Evolutionary conservation across 2,888 invertebrate genomes (phyloP).

Genomic region (Pyrgus malvae): DNA sequence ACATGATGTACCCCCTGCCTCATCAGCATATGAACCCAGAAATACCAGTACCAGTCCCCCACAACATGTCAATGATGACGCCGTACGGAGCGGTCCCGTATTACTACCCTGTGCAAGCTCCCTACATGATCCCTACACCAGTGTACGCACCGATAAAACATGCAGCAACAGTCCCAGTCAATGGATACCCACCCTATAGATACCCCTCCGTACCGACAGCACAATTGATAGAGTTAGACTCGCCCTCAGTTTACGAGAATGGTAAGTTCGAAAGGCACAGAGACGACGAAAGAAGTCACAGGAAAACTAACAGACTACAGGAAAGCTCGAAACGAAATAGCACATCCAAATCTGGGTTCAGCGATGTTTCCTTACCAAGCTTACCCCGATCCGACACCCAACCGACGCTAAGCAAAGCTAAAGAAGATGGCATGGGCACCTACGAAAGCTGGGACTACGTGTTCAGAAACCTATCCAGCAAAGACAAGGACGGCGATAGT

Average conservation of each 20-base stretch:
- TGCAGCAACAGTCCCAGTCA: conserved; percentile 68
- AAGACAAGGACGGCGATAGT: conserved; percentile 85
- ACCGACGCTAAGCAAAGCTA: conserved; percentile 75
- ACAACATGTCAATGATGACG: conserved; percentile 57
- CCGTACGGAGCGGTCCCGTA: conserved; percentile 66
- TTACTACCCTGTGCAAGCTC: conserved; percentile 71
- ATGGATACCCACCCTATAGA: conserved; percentile 73
- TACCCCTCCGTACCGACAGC: conserved; percentile 84
- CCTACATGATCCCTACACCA: conserved; percentile 73
- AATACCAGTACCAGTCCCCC: conserved; percentile 45
- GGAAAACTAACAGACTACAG: conserved; percentile 44
- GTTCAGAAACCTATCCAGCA: conserved; percentile 87
- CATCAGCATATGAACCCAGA: conserved; percentile 45
- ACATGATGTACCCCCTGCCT: conserved; percentile 53
- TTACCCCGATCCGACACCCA: conserved; percentile 75
- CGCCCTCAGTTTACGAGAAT: conserved; percentile 67
- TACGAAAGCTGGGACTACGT: conserved; percentile 92
- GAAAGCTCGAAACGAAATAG: conserved; percentile 63
- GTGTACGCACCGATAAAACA: conserved; percentile 73
- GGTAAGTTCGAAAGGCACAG: conserved; percentile 55
- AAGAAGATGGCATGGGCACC: conserved; percentile 85
- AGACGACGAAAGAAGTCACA: conserved; percentile 52
- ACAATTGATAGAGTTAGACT: conserved; percentile 85
- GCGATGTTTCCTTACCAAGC: conserved; percentile 67
- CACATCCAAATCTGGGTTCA: conserved; percentile 66